These are phyloP conservation scores for Gambelia wislizenii DNA, from an alignment of 2,797 vertebrate genomes.

Conservation along the genomic window DNA sequence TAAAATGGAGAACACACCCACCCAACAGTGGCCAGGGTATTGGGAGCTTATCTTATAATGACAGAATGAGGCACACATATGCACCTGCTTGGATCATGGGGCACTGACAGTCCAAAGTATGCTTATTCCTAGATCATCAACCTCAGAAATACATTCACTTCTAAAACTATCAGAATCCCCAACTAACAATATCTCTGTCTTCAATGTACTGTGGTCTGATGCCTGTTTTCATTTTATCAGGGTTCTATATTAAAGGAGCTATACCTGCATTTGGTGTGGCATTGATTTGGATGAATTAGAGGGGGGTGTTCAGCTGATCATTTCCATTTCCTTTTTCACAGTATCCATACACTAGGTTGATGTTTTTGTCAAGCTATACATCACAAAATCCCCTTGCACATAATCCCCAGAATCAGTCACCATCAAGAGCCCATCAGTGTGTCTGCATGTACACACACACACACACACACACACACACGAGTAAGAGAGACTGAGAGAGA, in stretches of 20 bases:
- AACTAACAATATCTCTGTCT: background rate
- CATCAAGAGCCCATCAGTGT: background rate
- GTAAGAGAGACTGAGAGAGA: too few relatives aligned
- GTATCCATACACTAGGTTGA: background rate
- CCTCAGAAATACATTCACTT: background rate
- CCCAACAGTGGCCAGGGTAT: background rate
- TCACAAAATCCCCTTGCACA: background rate
- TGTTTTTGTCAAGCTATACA: background rate
- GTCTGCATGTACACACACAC: too few relatives aligned
- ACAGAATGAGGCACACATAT: too few relatives aligned
- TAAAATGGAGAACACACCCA: background rate
- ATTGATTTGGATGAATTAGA: too few relatives aligned
- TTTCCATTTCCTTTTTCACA: background rate
- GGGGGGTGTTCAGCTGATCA: too few relatives aligned
- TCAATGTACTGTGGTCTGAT: background rate
- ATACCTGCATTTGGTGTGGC: background rate
- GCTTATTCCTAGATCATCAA: background rate
- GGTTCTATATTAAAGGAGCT: background rate
- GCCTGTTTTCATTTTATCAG: background rate
- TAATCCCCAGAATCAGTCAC: too few relatives aligned
- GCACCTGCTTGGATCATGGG: too few relatives aligned
- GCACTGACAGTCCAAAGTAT: background rate
- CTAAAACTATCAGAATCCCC: background rate
- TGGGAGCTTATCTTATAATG: too few relatives aligned
- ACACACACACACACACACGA: too few relatives aligned